A percentile compares a stretch with the other conserved stretches of the same genome.
These are phyloP conservation scores for Blastobasis lacticolella DNA, from an alignment of 2,888 invertebrate species.

Conservation along the genomic window DNA sequence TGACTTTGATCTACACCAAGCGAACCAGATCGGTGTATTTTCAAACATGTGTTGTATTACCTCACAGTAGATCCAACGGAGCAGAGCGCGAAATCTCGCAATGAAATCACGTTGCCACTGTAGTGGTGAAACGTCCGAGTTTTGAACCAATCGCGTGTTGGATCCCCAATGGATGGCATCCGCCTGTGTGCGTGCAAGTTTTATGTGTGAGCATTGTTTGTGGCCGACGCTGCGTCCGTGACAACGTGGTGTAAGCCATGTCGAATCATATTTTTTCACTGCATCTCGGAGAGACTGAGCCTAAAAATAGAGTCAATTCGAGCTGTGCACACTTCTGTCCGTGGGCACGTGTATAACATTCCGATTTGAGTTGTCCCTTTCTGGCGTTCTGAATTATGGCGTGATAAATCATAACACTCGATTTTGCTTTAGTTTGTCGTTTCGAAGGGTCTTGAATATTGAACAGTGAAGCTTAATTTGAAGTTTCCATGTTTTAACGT, in stretches of 20 bases:
- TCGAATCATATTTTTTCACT: constrained; percentile 29
- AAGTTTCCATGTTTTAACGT: no score
- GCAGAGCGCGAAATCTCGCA: constrained; percentile 45
- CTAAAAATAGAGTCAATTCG: constrained; percentile 31
- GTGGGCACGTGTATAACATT: constrained; percentile 18
- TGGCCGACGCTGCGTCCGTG: constrained; percentile 19
- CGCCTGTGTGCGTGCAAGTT: constrained; percentile 26
- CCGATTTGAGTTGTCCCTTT: neutral
- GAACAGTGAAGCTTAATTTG: no score
- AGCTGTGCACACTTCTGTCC: constrained; percentile 14
- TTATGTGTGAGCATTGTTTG: constrained; percentile 38
- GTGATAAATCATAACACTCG: neutral
- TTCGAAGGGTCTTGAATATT: neutral
- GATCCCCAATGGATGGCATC: no score
- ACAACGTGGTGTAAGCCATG: constrained; percentile 25
- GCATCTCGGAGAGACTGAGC: constrained; percentile 15
- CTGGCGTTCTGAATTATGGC: neutral
- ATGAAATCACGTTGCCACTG: constrained; percentile 40
- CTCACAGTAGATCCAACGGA: constrained; percentile 37
- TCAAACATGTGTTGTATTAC: constrained; percentile 31
- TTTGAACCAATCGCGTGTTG: constrained; percentile 31
- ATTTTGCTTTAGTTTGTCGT: neutral
- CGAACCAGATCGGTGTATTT: constrained; percentile 1
- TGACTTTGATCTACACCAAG: no score
- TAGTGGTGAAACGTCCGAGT: constrained; percentile 40